Evolutionary conservation across 2,888 invertebrate species (phyloP), one percentile per base, ranked within the genome.

Genomic region (Andrena bucephala): DNA sequence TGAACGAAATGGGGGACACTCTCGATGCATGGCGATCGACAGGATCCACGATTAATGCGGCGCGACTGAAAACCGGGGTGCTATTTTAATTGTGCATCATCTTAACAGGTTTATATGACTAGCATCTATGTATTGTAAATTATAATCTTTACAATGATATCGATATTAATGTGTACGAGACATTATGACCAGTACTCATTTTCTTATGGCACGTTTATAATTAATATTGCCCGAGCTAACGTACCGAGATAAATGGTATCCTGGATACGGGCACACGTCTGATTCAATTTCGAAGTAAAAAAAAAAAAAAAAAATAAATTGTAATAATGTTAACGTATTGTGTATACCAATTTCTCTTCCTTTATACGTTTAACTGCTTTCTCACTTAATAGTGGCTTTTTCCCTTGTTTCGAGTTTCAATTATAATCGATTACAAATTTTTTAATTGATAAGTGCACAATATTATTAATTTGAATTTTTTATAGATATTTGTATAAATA

Each of bases 121-220:
- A 92, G 91, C 90, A 92, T 93, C 92, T 93, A 93, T 94, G 94
- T 94, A 94, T 92, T 93, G 92, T 94, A 93, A 93, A 93, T 92
- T 91, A 93, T 94, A 94, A 94, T 92, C 93, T 91, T 82, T 91
- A 92, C 89, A 91, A 89, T 88, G 91, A 89, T 92, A 93, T 90
- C 89, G 91, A 90, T 80, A 87, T 85, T 84, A 89, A 89, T 89
- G 89, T 89, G 90, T 91, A 92, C 89, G 91, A 90, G 88, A 92
- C 89, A 91, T 91, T 91, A 92, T 87, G 89, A 91, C 88, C 92
- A 92, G 89, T 92, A 93, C 90, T 92, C 92, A 92, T 93, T 94
- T 94, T 94, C 93, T 93, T 93, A 94, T 93, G 93, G 91, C 93
- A 94, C 92, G 89, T 93, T 93, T 92, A 93, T 93, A 92, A 91